phyloP scores from a whole-genome alignment of 2,888 invertebrate genomes.

The Latheticus oryzae region DNA sequence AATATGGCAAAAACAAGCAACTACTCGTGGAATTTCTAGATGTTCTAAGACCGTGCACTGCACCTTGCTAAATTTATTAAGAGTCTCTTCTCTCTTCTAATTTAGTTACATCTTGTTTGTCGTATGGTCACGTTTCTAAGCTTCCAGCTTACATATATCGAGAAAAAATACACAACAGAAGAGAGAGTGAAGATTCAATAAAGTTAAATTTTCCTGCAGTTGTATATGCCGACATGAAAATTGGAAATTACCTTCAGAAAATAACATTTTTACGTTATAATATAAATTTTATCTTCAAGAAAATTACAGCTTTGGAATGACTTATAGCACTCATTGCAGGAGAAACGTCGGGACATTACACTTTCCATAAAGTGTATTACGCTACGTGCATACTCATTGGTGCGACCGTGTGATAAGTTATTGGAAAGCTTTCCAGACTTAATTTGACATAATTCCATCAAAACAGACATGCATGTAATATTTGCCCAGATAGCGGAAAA shows the following conservation, averaged over 20 bases:
- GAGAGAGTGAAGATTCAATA: constrained; percentile 27
- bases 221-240: constrained; percentile 22
- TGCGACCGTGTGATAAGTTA: constrained; percentile 39
- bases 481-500: constrained; percentile 37
- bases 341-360: constrained; percentile 19
- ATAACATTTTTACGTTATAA: constrained; percentile 36
- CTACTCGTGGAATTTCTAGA: too few relatives aligned
- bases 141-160: constrained; percentile 4
- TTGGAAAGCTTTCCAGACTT: constrained; percentile 36
- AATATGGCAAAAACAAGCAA: too few relatives aligned
- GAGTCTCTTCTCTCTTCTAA: constrained; percentile 10
- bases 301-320: constrained; percentile 16
- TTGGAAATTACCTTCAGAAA: constrained; percentile 29
- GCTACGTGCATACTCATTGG: constrained; percentile 37
- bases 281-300: constrained; percentile 28
- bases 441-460: constrained; percentile 44
- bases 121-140: constrained; percentile 16
- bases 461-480: constrained; percentile 36
- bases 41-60: too few relatives aligned
- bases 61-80: constrained; percentile 25
- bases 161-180: constrained; percentile 5
- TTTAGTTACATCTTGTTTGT: constrained; percentile 14
- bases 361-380: constrained; percentile 28
- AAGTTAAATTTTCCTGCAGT: constrained; percentile 19
- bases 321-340: constrained; percentile 11